A percentile compares a stretch with the other conserved stretches of the same genome.
Evolutionary conservation across 2,797 vertebrate genomes (phyloP).

Genomic region (Alectoris magna): DNA sequence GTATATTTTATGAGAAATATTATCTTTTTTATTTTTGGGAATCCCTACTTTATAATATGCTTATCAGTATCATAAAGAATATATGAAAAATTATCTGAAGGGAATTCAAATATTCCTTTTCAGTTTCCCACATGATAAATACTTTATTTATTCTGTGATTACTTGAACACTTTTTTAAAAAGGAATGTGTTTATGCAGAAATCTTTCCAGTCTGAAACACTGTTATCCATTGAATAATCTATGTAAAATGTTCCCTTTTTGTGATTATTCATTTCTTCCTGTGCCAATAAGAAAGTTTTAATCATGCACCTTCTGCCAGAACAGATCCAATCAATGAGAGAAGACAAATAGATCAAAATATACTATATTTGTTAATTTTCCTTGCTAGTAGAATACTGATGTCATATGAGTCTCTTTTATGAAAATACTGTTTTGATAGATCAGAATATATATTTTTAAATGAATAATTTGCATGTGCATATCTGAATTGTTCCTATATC

Average conservation of each 20-base stretch:
- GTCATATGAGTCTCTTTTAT: not conserved
- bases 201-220: not conserved
- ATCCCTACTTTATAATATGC: not conserved
- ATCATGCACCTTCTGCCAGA: not conserved
- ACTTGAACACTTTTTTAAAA: not conserved
- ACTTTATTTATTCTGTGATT: not conserved
- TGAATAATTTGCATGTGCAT: not conserved
- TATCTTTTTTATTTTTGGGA: not conserved
- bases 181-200: not conserved
- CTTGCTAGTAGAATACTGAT: not conserved
- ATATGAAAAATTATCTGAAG: not conserved
- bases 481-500: not conserved
- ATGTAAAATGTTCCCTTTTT: not conserved
- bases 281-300: not conserved
- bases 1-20: not conserved
- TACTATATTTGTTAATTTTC: not conserved
- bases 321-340: not conserved
- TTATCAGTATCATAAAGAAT: not conserved
- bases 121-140: not conserved
- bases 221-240: not conserved
- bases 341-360: not conserved
- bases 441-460: not conserved
- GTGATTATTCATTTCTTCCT: not conserved
- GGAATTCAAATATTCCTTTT: not conserved
- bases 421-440: not conserved